Conservation (phyloP, 2,797 vertebrate species). For the Neostethus bicornis region DNA sequence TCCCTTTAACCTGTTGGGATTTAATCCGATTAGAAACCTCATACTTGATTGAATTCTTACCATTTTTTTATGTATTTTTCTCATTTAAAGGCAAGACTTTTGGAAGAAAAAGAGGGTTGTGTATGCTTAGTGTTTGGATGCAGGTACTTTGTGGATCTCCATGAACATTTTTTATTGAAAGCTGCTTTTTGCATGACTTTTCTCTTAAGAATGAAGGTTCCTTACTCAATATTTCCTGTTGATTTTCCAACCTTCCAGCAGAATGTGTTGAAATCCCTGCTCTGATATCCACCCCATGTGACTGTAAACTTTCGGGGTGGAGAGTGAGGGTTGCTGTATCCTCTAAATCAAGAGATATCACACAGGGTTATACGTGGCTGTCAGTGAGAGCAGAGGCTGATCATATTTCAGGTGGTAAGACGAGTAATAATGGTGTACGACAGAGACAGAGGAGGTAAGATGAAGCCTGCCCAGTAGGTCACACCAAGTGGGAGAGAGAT, state of each 20-base stretch:
- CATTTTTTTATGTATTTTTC: constrained; percentile 29
- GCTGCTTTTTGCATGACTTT: constrained; percentile 13
- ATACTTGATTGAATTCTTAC: constrained; percentile 25
- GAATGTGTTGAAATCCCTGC: constrained; percentile 67
- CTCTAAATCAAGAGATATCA: constrained; percentile 66
- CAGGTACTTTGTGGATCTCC: no score
- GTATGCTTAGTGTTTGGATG: no score
- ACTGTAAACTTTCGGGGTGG: constrained; percentile 32
- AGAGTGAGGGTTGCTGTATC: constrained; percentile 45
- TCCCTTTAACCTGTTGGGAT: constrained; percentile 47
- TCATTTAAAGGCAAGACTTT: no score
- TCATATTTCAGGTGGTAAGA: constrained; percentile 73
- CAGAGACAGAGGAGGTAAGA: constrained; percentile 76
- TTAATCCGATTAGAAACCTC: constrained; percentile 56
- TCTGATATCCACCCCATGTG: constrained; percentile 63
- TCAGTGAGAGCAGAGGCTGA: constrained; percentile 57
- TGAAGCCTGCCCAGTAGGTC: constrained; percentile 73
- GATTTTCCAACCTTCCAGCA: constrained; percentile 38
- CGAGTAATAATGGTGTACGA: constrained; percentile 69
- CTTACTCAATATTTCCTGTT: constrained; percentile 15
- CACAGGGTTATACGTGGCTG: constrained; percentile 38
- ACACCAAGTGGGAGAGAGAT: constrained; percentile 67
- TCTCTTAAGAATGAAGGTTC: neutral
- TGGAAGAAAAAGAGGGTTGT: no score
- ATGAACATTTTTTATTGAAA: no score